Conservation (phyloP, 2,888 invertebrate species). For the Polia nebulosa region DNA sequence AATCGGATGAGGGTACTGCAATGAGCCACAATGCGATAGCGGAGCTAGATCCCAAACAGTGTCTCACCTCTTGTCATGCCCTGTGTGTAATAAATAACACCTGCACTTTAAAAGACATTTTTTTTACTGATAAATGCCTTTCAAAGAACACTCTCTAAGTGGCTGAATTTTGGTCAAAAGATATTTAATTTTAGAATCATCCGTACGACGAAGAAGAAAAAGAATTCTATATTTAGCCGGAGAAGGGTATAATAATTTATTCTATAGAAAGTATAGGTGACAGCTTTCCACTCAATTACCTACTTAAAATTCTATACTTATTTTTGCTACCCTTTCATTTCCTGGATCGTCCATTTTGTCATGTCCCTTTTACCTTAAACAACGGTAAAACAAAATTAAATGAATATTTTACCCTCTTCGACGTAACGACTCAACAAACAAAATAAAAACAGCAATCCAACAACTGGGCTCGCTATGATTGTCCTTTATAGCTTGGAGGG, state of each 20-base stretch:
- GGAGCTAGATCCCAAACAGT: too few species aligned
- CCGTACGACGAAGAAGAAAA: too few species aligned
- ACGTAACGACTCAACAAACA: slow-evolving; percentile 66
- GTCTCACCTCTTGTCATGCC: too few species aligned
- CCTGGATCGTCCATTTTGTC: slow-evolving; percentile 1
- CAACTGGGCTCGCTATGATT: slow-evolving; percentile 70
- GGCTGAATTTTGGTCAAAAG: too few species aligned
- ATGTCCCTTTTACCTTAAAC: slow-evolving; percentile 13
- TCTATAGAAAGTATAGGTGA: too few species aligned
- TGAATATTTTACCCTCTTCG: slow-evolving; percentile 58
- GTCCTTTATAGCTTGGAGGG: slow-evolving; percentile 73
- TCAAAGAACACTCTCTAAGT: too few species aligned
- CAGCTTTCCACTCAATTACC: background rate
- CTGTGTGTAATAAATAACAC: too few species aligned
- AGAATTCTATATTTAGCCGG: background rate
- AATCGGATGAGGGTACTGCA: too few species aligned
- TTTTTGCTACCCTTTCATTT: background rate
- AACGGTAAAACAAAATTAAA: slow-evolving; percentile 54
- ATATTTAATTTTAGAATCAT: too few species aligned
- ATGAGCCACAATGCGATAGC: too few species aligned
- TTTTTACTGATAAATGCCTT: too few species aligned
- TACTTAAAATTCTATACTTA: background rate
- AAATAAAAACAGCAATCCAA: slow-evolving; percentile 77
- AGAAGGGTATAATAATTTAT: background rate
- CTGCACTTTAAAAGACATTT: too few species aligned